Evolutionary conservation across 2,888 invertebrate species (phyloP).

Genomic region (Parapristionchus giblindavisi): DNA sequence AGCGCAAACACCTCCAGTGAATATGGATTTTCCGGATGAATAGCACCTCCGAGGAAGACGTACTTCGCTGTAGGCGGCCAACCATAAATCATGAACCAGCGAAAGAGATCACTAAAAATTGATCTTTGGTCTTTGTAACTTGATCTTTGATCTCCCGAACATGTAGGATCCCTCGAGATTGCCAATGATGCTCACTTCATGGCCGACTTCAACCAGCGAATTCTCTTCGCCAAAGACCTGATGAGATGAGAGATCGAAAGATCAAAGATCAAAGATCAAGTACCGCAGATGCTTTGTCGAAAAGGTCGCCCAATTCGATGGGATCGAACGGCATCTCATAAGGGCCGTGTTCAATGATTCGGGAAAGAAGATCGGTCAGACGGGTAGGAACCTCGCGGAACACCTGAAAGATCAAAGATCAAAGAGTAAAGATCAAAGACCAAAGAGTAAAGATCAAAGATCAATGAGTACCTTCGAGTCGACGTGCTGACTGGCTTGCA

Average conservation of each 20-base stretch:
- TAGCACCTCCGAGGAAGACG: constrained; percentile 21
- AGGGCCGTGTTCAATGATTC: constrained; percentile 29
- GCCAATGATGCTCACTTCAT: constrained; percentile 11
- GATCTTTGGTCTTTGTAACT: neutral
- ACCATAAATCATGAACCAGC: constrained; percentile 6
- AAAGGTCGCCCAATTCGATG: constrained; percentile 28
- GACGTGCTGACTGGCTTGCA: constrained; percentile 8
- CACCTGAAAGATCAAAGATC: constrained; percentile 2
- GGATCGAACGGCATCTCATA: constrained; percentile 13
- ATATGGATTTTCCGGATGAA: neutral
- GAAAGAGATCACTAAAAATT: constrained; percentile 24
- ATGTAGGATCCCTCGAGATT: constrained; percentile 19
- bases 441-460: constrained; percentile 14
- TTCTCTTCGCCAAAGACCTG: constrained; percentile 17
- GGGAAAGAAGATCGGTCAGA: constrained; percentile 18
- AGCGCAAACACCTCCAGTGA: constrained; percentile 15
- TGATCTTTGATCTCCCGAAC: neutral
- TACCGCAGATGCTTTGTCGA: neutral
- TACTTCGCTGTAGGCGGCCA: constrained; percentile 25
- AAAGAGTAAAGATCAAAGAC: neutral
- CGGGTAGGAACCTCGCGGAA: constrained; percentile 20
- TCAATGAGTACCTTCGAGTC: constrained; percentile 14
- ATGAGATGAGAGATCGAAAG: too few species aligned
- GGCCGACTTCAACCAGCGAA: neutral
- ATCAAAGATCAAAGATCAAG: too few species aligned